phyloP scores from a whole-genome alignment of 1,140 invertebrate genomes.

The Sesamia nonagrioides region DNA sequence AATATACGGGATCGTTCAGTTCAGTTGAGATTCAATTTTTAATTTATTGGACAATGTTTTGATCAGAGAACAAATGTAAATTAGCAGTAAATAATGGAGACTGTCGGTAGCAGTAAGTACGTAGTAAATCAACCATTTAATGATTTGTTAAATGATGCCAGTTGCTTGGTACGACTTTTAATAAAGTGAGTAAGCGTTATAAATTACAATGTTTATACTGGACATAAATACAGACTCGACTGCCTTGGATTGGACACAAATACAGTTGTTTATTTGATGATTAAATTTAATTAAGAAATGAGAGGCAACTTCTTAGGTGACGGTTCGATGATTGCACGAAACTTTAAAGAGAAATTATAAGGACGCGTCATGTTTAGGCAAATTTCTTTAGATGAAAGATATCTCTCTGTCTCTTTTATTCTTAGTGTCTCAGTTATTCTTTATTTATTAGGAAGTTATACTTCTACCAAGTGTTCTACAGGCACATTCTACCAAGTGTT shows the following conservation, averaged over 20 bases:
- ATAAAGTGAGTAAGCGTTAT: not conserved
- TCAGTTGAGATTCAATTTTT: not conserved
- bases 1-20: not conserved
- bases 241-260: not conserved
- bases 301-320: no score
- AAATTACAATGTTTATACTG: not conserved
- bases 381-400: no score
- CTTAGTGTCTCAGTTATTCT: no score
- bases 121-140: not conserved
- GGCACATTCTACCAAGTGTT: no score
- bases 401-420: no score
- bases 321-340: no score
- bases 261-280: not conserved
- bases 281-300: not conserved
- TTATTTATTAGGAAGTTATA: no score
- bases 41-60: not conserved
- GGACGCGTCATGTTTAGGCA: no score
- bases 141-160: conserved; percentile 6
- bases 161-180: not conserved
- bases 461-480: no score
- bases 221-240: no score
- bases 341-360: no score
- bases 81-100: not conserved
- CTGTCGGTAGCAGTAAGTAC: not conserved
- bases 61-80: conserved; percentile 3